Conservation (phyloP, 2,113 vertebrate genomes). For the Phaethon lepturus region DNA sequence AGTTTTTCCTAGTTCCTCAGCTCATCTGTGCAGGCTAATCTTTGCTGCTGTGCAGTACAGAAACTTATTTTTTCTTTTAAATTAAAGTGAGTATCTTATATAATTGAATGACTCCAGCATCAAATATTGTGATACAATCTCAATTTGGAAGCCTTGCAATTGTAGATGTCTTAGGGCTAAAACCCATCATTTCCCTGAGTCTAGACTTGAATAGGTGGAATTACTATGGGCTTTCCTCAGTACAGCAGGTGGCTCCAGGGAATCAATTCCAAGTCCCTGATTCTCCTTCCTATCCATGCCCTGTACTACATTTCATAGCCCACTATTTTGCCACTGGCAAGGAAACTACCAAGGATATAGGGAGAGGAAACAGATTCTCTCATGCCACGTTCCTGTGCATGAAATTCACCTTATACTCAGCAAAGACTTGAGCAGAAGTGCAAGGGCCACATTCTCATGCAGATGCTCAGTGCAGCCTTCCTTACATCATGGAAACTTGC, state of each 20-base stretch:
- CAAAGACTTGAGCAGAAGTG: not conserved
- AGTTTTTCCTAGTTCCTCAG: not conserved
- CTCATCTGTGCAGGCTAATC: not conserved
- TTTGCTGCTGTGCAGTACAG: not conserved
- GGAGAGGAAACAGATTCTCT: not conserved
- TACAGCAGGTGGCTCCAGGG: not conserved
- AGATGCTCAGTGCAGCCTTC: not conserved
- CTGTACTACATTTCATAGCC: not conserved
- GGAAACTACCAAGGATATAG: not conserved
- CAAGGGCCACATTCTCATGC: not conserved
- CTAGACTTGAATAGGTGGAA: not conserved
- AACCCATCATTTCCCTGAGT: not conserved
- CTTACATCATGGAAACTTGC: not conserved
- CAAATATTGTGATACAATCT: conserved; percentile 19
- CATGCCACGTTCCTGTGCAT: accelerated
- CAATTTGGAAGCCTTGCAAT: not conserved
- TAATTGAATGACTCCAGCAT: conserved; percentile 3
- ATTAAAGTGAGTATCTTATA: not conserved
- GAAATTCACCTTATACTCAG: not conserved
- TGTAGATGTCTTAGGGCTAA: conserved; percentile 10
- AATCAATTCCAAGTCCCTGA: not conserved
- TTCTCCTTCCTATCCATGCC: not conserved
- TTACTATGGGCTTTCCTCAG: conserved; percentile 3
- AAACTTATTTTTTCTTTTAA: conserved; percentile 26
- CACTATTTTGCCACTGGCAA: not conserved